Percentiles rank a stretch among this genome's conserved stretches.
Conservation (phyloP, 2,797 vertebrate species). For the Cheirogaleus major region DNA sequence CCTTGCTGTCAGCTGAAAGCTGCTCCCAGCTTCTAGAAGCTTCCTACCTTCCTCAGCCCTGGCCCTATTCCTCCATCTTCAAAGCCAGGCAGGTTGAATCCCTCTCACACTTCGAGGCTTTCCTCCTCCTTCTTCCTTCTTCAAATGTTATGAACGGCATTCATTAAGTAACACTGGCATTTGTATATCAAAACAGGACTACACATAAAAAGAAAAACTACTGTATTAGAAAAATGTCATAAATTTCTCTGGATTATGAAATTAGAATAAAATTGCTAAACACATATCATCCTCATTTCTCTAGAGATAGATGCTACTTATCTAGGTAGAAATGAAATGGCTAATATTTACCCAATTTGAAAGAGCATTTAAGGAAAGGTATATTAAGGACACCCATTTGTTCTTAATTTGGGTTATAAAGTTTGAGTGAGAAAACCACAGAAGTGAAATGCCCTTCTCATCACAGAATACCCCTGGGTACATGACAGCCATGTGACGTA, state of each 20-base stretch:
- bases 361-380: background rate
- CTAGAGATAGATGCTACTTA: background rate
- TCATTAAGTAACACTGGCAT: background rate
- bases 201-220: background rate
- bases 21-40: background rate
- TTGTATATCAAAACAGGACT: background rate
- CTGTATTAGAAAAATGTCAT: background rate
- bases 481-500: background rate
- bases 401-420: conserved; percentile 1
- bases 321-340: background rate
- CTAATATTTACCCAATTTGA: background rate
- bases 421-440: background rate
- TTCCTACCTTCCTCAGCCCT: background rate
- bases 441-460: background rate
- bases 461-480: background rate
- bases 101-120: background rate
- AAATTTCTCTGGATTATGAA: background rate
- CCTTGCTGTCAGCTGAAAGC: background rate
- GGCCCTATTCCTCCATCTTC: background rate
- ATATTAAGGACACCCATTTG: background rate
- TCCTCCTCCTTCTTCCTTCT: background rate
- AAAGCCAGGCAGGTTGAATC: background rate
- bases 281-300: background rate
- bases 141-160: background rate
- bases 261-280: background rate